A percentile compares a stretch with the other conserved stretches of the same genome.
These are phyloP conservation scores for Melipona quadrifasciata DNA, from an alignment of 1,140 invertebrate genomes.

Conservation along the genomic window DNA sequence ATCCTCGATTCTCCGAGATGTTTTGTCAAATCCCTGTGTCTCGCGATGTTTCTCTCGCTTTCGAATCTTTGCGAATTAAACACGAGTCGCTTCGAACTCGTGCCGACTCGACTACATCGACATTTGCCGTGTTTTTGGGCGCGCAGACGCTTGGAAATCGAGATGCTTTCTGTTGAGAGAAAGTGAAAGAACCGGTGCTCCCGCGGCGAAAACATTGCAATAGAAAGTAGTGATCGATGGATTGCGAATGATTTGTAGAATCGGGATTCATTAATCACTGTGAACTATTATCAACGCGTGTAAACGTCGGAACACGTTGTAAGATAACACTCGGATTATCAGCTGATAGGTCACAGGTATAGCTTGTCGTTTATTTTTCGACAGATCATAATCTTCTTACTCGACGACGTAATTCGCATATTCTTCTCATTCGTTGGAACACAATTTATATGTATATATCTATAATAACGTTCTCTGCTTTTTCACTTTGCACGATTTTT, in stretches of 20 bases:
- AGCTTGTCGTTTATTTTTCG: neutral
- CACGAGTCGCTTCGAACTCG: neutral
- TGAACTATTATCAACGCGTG: neutral
- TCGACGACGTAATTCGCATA: neutral
- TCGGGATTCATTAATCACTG: neutral
- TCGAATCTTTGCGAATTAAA: neutral
- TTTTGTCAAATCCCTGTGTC: neutral
- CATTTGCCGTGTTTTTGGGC: neutral
- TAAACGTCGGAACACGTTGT: neutral
- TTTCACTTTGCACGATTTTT: no score
- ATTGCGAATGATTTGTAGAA: neutral
- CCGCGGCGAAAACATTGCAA: neutral
- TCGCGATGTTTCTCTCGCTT: neutral
- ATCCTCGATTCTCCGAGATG: no score
- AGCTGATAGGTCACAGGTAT: neutral
- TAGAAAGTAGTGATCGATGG: neutral
- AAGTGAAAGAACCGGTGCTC: neutral
- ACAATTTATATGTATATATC: no score
- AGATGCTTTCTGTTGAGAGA: neutral
- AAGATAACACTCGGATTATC: neutral
- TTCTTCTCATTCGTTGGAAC: no score
- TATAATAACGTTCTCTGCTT: no score
- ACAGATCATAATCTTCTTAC: neutral
- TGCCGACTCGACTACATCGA: neutral
- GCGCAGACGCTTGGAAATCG: neutral